A percentile compares a stretch with the other conserved stretches of the same genome.
Evolutionary conservation across 2,888 invertebrate genomes (phyloP).

Genomic region (Stenchaetothrips biformis): DNA sequence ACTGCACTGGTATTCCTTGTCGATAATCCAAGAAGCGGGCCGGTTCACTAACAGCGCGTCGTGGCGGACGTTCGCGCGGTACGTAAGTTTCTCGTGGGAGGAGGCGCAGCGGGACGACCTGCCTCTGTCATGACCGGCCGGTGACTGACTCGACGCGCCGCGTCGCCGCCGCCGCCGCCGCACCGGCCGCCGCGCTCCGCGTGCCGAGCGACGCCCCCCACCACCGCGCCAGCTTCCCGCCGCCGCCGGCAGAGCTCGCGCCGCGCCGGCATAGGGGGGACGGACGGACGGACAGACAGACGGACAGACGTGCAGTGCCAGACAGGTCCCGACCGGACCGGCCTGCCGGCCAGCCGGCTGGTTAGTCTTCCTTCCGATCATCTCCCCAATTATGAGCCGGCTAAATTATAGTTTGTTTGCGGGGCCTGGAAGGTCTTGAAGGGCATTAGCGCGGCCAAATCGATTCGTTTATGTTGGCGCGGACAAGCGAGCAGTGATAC

Average conservation of each 20-base stretch:
- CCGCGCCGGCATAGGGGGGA: background rate
- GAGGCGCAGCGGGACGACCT: background rate
- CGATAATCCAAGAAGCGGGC: background rate
- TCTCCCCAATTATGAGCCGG: constrained; percentile 1
- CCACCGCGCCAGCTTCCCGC: background rate
- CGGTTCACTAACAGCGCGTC: background rate
- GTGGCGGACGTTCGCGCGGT: background rate
- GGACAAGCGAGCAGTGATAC: background rate
- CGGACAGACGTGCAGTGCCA: background rate
- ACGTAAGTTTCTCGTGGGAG: background rate
- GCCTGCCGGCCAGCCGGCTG: background rate
- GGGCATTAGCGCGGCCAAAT: constrained; percentile 1
- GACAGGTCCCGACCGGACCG: background rate
- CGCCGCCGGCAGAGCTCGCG: constrained; percentile 3
- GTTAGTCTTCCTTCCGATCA: background rate
- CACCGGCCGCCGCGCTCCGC: background rate
- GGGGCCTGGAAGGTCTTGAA: background rate
- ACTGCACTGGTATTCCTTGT: background rate
- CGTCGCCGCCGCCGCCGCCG: background rate
- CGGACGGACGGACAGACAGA: background rate
- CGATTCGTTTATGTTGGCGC: background rate
- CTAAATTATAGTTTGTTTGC: constrained; percentile 6
- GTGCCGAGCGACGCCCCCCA: background rate
- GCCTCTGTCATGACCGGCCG: background rate
- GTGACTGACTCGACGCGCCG: constrained; percentile 3